A percentile compares a stretch with the other conserved stretches of the same genome.
phyloP scores from a whole-genome alignment of 1,140 invertebrate genomes.

The Pissodes strobi region DNA sequence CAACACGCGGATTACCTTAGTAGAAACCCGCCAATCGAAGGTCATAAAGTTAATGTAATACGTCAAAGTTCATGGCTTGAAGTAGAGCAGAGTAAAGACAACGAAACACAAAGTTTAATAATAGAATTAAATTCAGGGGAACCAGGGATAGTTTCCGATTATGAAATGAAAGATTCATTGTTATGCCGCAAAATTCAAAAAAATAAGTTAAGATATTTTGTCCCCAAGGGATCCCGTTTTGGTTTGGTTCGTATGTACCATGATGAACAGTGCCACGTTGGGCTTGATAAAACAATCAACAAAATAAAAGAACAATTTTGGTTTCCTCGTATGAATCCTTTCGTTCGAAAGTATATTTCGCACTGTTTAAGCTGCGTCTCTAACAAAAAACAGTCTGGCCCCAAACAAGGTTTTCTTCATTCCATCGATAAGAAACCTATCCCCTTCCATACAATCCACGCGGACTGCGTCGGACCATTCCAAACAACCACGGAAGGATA shows the following conservation, averaged over 20 bases:
- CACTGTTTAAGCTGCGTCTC: constrained; percentile 44
- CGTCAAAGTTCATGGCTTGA: no score
- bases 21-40: not conserved
- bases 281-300: not conserved
- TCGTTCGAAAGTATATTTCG: constrained; percentile 44
- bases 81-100: no score
- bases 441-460: not conserved
- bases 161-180: not conserved
- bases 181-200: not conserved
- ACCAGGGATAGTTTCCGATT: not conserved
- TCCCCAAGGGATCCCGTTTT: not conserved
- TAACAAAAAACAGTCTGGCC: not conserved
- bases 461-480: not conserved
- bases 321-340: constrained; percentile 38
- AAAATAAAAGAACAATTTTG: constrained; percentile 37
- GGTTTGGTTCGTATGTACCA: not conserved
- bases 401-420: no score
- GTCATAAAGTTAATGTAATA: not conserved
- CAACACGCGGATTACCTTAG: no score
- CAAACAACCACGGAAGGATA: not conserved
- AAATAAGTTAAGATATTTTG: not conserved
- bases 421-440: no score
- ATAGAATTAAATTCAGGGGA: no score
- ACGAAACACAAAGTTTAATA: no score
- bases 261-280: no score